phyloP scores from a whole-genome alignment of 1,140 invertebrate species.

The Dryas iulia region DNA sequence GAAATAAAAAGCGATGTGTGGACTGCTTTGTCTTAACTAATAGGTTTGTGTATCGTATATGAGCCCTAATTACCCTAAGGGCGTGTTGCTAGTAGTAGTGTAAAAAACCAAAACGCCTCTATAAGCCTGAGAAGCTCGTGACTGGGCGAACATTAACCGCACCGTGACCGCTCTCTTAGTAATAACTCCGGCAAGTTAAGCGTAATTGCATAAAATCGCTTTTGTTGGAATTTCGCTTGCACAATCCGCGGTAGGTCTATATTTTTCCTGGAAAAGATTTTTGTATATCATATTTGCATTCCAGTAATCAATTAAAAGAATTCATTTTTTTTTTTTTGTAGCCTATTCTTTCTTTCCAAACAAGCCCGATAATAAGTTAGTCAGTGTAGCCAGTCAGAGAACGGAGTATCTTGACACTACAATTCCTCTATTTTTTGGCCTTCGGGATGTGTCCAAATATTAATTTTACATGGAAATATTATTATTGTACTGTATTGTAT shows the following conservation, averaged over 20 bases:
- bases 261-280: slow-evolving; percentile 45
- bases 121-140: slow-evolving; percentile 47
- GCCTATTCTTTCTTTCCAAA: too few relatives aligned
- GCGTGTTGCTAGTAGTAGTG: slow-evolving; percentile 19
- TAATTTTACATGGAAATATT: too few relatives aligned
- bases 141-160: slow-evolving; percentile 54
- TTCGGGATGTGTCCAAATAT: too few relatives aligned
- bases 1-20: neutral
- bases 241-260: slow-evolving; percentile 62
- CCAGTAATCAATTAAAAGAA: neutral
- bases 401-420: too few relatives aligned
- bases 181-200: slow-evolving; percentile 65
- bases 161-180: slow-evolving; percentile 67
- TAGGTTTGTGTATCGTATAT: neutral
- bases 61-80: slow-evolving; percentile 12
- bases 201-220: slow-evolving; percentile 73
- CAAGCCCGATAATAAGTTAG: too few relatives aligned
- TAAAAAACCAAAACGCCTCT: slow-evolving; percentile 22
- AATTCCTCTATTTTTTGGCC: too few relatives aligned
- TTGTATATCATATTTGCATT: neutral
- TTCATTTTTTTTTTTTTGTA: too few relatives aligned
- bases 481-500: too few relatives aligned
- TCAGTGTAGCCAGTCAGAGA: too few relatives aligned
- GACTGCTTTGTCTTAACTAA: neutral
- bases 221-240: slow-evolving; percentile 69